phyloP scores from a whole-genome alignment of 1,140 invertebrate species.

The Habropoda laboriosa region DNA sequence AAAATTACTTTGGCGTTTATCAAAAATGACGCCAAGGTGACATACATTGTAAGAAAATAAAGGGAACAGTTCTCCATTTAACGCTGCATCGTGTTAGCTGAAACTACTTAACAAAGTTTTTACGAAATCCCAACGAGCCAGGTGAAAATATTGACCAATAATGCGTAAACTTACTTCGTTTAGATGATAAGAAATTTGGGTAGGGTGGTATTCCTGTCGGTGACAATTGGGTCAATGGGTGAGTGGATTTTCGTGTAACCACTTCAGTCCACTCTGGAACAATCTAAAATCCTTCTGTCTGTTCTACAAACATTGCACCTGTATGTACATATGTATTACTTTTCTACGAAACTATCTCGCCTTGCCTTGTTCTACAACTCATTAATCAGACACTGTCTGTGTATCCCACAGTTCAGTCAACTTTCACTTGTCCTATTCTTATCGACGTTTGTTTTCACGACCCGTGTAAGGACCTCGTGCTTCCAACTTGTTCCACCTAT shows the following conservation, averaged over 20 bases:
- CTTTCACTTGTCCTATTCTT: neutral
- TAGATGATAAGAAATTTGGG: slow-evolving; percentile 3
- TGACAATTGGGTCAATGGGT: slow-evolving; percentile 6
- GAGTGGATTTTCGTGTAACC: slow-evolving; percentile 58
- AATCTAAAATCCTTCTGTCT: slow-evolving; percentile 6
- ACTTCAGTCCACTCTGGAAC: neutral
- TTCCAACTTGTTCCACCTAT: too few species aligned
- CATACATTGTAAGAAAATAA: too few species aligned
- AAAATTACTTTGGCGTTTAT: too few species aligned
- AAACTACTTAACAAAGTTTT: neutral
- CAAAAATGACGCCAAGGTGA: too few species aligned
- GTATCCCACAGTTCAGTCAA: slow-evolving; percentile 16
- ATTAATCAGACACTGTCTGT: slow-evolving; percentile 69
- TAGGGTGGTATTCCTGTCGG: neutral
- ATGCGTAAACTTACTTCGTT: neutral
- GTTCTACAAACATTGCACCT: slow-evolving; percentile 12
- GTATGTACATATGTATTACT: too few species aligned
- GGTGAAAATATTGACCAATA: neutral
- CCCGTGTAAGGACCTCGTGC: neutral
- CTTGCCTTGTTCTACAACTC: slow-evolving; percentile 36
- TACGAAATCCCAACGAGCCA: neutral
- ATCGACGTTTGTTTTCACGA: neutral
- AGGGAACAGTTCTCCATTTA: too few species aligned
- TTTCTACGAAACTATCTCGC: slow-evolving; percentile 9
- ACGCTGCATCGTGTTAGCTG: too few species aligned